phyloP scores from a whole-genome alignment of 2,113 vertebrate species.

The Cynocephalus volans region DNA sequence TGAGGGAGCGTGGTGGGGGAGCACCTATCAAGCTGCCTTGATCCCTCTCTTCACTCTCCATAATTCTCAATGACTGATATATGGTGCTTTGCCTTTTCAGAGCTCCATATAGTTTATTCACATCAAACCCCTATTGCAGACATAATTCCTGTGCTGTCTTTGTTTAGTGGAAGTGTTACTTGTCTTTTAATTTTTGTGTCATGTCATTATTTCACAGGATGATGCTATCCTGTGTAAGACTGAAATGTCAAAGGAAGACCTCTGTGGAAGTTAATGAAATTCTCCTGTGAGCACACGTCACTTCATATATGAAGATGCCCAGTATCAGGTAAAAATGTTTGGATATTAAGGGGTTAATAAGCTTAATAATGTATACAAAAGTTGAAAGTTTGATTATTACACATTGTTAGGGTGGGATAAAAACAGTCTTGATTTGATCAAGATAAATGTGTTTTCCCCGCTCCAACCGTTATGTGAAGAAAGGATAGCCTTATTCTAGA shows the following conservation, averaged over 20 bases:
- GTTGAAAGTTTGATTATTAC: background rate
- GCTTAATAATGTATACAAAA: background rate
- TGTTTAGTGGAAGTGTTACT: background rate
- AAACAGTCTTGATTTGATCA: background rate
- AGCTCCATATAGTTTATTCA: background rate
- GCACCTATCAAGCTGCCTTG: background rate
- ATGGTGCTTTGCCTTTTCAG: background rate
- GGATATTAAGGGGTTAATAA: background rate
- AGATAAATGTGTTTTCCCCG: background rate
- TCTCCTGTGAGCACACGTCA: background rate
- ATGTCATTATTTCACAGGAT: background rate
- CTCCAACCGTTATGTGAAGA: background rate
- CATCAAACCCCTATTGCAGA: background rate
- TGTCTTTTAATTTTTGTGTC: slow-evolving; percentile 38
- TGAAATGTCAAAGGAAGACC: background rate
- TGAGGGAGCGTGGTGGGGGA: too few relatives aligned
- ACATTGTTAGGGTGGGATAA: background rate
- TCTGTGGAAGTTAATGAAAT: background rate
- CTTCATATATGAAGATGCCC: background rate
- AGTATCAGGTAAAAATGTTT: background rate
- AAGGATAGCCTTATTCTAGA: background rate
- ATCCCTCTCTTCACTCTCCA: background rate
- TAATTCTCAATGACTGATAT: background rate
- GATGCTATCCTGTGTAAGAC: background rate
- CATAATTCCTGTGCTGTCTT: background rate